Percentiles rank a stretch among this genome's conserved stretches.
phyloP scores from a whole-genome alignment of 2,888 invertebrate genomes.

The Archips xylosteana region DNA sequence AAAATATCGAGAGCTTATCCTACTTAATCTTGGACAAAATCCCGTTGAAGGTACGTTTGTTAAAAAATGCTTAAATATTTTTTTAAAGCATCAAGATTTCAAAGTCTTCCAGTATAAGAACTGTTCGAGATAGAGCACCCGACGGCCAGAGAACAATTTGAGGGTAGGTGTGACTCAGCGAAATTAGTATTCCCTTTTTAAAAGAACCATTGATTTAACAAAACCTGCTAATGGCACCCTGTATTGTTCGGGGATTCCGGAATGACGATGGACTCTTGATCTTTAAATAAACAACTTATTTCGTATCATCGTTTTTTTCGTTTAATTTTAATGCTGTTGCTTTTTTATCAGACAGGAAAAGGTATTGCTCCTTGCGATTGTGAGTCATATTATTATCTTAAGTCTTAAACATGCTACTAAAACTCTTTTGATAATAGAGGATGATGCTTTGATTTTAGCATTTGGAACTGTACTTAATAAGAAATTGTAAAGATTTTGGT shows the following conservation, averaged over 20 bases:
- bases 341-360: not conserved
- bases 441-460: too few species aligned
- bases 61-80: not conserved
- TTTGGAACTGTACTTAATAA: too few species aligned
- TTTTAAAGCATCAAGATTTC: conserved; percentile 58
- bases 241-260: conserved; percentile 62
- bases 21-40: too few species aligned
- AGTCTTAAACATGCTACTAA: too few species aligned
- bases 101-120: conserved; percentile 49
- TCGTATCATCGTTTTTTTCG: not conserved
- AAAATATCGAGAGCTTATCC: too few species aligned
- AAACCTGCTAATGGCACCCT: conserved; percentile 76
- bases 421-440: too few species aligned
- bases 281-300: conserved; percentile 45
- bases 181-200: conserved; percentile 73
- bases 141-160: conserved; percentile 65
- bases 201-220: conserved; percentile 75
- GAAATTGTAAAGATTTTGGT: too few species aligned
- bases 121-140: conserved; percentile 62
- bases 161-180: conserved; percentile 77
- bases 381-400: too few species aligned
- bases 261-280: conserved; percentile 70
- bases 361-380: too few species aligned
- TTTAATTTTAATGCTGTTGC: not conserved
- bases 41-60: too few species aligned